These are phyloP conservation scores for Eudyptes chrysolophus DNA, from an alignment of 2,113 vertebrate genomes.

Conservation along the genomic window DNA sequence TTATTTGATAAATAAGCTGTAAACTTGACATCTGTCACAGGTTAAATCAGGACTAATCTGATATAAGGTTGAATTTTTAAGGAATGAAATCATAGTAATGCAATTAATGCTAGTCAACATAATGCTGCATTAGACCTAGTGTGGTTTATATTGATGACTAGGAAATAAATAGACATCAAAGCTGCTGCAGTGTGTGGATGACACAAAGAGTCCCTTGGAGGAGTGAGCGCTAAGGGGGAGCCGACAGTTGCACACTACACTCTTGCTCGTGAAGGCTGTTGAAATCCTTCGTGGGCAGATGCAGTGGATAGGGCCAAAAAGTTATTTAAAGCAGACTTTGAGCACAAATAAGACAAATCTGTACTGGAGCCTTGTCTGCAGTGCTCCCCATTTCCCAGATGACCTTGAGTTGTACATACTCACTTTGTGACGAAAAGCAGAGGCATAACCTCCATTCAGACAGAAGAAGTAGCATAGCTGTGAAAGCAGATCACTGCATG, in stretches of 20 bases:
- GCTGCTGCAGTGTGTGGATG: not conserved
- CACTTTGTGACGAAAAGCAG: not conserved
- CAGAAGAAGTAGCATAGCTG: not conserved
- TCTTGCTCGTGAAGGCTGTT: not conserved
- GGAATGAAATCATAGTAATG: not conserved
- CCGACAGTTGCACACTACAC: too few species aligned
- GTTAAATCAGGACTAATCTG: not conserved
- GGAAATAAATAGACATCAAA: not conserved
- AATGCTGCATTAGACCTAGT: not conserved
- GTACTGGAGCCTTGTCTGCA: not conserved
- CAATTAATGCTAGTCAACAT: not conserved
- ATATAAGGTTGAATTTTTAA: not conserved
- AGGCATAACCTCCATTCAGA: not conserved
- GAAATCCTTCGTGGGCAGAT: not conserved
- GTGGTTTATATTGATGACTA: not conserved
- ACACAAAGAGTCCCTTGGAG: not conserved
- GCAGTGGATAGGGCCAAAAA: not conserved
- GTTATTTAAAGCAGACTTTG: not conserved
- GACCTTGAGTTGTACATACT: not conserved
- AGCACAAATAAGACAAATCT: not conserved
- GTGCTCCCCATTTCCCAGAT: not conserved
- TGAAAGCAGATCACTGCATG: not conserved
- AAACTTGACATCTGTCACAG: not conserved
- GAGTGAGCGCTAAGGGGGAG: not conserved
- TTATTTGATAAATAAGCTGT: not conserved